phyloP scores from a whole-genome alignment of 2,113 vertebrate genomes.

The Pluvianellus socialis region DNA sequence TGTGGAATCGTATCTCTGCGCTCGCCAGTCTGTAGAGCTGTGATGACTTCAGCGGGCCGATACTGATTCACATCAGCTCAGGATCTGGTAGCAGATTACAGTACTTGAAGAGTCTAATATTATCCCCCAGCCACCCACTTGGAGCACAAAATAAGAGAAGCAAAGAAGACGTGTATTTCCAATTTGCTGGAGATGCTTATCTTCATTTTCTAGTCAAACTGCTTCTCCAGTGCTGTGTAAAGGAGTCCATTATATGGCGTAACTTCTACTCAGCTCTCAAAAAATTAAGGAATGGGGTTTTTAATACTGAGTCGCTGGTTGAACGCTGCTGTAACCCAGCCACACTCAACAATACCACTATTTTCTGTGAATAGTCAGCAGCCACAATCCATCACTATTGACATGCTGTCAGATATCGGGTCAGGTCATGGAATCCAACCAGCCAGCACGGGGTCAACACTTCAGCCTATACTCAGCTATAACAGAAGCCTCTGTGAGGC shows the following conservation, averaged over 20 bases:
- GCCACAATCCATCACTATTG: not conserved
- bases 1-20: not conserved
- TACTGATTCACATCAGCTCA: not conserved
- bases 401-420: not conserved
- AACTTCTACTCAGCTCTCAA: not conserved
- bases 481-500: conserved; percentile 32
- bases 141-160: not conserved
- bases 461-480: not conserved
- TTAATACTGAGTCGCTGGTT: not conserved
- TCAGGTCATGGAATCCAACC: conserved; percentile 22
- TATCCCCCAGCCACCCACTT: not conserved
- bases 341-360: not conserved
- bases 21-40: not conserved
- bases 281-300: not conserved
- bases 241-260: not conserved
- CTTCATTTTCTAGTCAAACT: not conserved
- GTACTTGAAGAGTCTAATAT: not conserved
- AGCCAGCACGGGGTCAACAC: not conserved
- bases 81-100: not conserved
- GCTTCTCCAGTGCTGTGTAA: not conserved
- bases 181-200: not conserved
- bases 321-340: not conserved
- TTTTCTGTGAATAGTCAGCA: not conserved
- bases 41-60: not conserved
- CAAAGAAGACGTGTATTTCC: not conserved